Evolutionary conservation across 2,797 vertebrate genomes (phyloP), one percentile per base, ranked within the genome.

Genomic region (Microtus californicus): DNA sequence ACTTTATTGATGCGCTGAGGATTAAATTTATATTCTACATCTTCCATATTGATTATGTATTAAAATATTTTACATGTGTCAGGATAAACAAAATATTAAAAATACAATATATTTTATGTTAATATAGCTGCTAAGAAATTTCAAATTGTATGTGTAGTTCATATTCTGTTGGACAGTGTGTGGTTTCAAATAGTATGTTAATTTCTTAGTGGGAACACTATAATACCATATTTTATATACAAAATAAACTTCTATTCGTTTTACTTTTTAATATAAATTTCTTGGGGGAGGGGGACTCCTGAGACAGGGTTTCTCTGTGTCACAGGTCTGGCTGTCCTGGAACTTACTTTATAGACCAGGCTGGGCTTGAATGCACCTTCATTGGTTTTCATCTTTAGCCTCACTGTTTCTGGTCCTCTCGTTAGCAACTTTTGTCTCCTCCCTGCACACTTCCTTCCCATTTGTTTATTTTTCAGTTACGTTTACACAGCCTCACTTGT

Each of bases 91-190:
- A 92, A 85, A 65, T 81, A 56, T 63, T 23, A 91, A 92, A 71
- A 76, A 91, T 85, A 71, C 93, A 4, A 95, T 69, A 34, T 80
- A 45, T 91, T 96, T 94, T 95, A 59, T 90, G 56, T 90, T 96
- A 86, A 69, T n/a, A 7, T 87, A 40, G 5, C 71, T 96, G 37
- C 51, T 80, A 67, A n/a, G 65, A 91, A 79, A 67, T 92, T 96
- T 91, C 29, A 91, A 81, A 87, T 91, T 89, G 65, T 9, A 11
- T 81, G n/a, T 76, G 69, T 83, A 67, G 37, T 13, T 89, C 56
- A 82, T 10, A 76, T 97, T 92, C 78, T 93, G 3, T 95, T 95
- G 67, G 73, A 73, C 23, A 69, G 6, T 79, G 48, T 83, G n/a
- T 83, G 40, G 37, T 34, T 94, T 95, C 92, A 87, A 83, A 45